Conservation (phyloP, 92 coral and sea anemone species). For the Nematostella vectensis region DNA sequence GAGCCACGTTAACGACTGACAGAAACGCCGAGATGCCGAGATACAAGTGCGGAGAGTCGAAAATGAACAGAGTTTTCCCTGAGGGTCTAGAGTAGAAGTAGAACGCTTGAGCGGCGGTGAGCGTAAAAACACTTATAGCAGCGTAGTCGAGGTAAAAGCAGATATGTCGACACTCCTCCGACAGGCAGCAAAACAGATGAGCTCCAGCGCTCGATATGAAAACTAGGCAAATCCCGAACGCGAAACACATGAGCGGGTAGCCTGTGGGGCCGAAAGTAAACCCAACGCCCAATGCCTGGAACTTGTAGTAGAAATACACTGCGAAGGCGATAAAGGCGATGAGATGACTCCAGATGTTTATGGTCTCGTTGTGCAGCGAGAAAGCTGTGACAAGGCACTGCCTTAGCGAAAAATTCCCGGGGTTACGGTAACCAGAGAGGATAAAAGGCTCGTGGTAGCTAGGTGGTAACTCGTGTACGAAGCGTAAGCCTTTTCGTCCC, state of each 20-base stretch:
- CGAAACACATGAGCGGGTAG: conserved; percentile 28
- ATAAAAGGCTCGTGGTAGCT: conserved; percentile 71
- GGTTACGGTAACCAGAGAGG: conserved; percentile 67
- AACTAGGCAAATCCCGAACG: conserved; percentile 20
- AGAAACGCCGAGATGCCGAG: conserved; percentile 20
- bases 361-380: conserved; percentile 20
- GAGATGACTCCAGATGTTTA: conserved; percentile 43
- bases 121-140: conserved; percentile 23
- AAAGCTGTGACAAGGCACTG: conserved; percentile 26
- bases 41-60: conserved; percentile 24
- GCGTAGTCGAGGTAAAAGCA: conserved; percentile 47
- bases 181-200: conserved; percentile 29
- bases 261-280: conserved; percentile 12
- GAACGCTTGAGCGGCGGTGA: conserved; percentile 28
- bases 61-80: conserved; percentile 4
- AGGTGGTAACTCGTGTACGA: conserved; percentile 36
- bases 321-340: conserved; percentile 16
- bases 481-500: background rate
- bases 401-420: conserved; percentile 4
- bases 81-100: conserved; percentile 46
- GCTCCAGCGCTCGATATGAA: conserved; percentile 34
- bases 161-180: conserved; percentile 13
- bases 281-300: background rate
- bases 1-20: conserved; percentile 18
- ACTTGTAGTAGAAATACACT: background rate